Conservation (phyloP, 2,113 vertebrate species). For the Xiphorhynchus elegans region DNA sequence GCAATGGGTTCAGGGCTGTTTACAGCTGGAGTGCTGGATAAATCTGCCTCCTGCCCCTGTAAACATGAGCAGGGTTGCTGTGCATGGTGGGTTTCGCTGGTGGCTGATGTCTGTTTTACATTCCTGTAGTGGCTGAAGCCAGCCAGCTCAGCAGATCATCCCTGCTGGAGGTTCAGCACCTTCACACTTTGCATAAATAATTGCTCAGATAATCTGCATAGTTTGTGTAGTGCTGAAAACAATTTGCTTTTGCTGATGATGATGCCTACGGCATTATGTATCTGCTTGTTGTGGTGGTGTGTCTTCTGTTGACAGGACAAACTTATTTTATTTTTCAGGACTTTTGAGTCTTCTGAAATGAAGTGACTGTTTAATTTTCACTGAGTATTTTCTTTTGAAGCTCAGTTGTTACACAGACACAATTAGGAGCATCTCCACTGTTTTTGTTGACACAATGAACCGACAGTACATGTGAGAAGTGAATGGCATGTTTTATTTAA, state of each 20-base stretch:
- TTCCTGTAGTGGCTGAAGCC: neutral
- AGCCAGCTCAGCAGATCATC: neutral
- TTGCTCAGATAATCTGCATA: neutral
- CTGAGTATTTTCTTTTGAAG: neutral
- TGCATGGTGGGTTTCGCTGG: neutral
- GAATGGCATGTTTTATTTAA: neutral
- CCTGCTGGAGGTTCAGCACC: neutral
- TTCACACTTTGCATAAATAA: neutral
- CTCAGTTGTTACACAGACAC: neutral
- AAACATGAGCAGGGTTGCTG: neutral
- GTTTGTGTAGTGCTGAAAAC: neutral
- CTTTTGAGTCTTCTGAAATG: neutral
- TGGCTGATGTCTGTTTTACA: neutral
- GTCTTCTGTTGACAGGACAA: neutral
- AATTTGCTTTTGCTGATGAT: neutral
- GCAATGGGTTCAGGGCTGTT: neutral
- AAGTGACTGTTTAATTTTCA: neutral
- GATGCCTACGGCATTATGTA: neutral
- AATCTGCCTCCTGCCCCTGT: neutral
- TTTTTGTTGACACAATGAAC: neutral
- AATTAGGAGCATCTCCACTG: neutral
- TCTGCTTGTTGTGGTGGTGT: accelerated
- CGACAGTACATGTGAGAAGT: neutral
- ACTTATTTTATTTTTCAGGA: neutral
- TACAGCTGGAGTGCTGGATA: neutral